phyloP scores from a whole-genome alignment of 1,140 invertebrate species.

The Idris sp. region DNA sequence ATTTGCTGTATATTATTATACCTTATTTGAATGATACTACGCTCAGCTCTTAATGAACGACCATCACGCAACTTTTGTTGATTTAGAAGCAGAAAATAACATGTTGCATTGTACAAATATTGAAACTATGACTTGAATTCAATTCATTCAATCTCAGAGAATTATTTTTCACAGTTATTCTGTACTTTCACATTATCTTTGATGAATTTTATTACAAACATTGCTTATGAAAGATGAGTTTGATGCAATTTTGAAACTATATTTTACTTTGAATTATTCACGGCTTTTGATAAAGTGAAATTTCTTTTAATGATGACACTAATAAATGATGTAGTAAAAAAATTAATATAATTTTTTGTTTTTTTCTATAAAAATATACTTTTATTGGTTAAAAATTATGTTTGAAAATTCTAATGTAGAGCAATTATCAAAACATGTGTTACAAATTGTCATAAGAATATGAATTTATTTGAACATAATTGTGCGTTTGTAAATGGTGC shows the following conservation, averaged over 20 bases:
- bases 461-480: conserved; percentile 30
- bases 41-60: conserved; percentile 30
- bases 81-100: conserved; percentile 42
- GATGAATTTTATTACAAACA: too few species aligned
- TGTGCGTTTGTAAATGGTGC: conserved; percentile 25
- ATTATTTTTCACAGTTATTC: conserved; percentile 4
- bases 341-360: too few species aligned
- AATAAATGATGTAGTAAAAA: too few species aligned
- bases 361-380: too few species aligned
- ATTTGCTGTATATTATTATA: conserved; percentile 55
- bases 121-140: conserved; percentile 16
- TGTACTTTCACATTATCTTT: background rate
- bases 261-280: too few species aligned
- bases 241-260: too few species aligned
- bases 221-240: too few species aligned
- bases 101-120: conserved; percentile 34
- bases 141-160: conserved; percentile 21
- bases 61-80: conserved; percentile 44
- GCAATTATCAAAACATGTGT: conserved; percentile 2
- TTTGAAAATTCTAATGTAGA: too few species aligned
- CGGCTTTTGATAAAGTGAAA: too few species aligned
- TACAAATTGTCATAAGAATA: conserved; percentile 15
- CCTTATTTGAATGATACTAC: conserved; percentile 19
- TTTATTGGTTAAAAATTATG: too few species aligned
- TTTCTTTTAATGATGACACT: too few species aligned